Conservation (phyloP, 2,113 vertebrate genomes). For the Anguilla rostrata region DNA sequence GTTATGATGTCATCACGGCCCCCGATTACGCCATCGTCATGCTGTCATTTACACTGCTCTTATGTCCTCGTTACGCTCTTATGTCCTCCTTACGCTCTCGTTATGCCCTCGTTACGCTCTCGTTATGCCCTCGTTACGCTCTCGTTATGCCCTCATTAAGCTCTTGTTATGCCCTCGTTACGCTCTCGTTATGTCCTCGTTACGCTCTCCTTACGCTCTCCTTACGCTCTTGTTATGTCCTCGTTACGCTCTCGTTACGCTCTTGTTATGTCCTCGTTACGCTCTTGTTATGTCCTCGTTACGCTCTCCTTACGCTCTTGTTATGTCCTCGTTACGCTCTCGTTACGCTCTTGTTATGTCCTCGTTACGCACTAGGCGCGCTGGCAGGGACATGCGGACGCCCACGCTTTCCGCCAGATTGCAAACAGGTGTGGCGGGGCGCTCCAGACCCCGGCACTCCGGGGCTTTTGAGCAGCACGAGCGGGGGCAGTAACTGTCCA, state of each 20-base stretch:
- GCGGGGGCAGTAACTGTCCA: constrained; percentile 26
- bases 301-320: neutral
- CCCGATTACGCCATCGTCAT: no score
- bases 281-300: neutral
- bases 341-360: no score
- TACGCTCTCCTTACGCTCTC: neutral
- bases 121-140: no score
- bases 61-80: no score
- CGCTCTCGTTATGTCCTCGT: no score
- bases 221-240: neutral
- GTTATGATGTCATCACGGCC: no score
- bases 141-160: no score
- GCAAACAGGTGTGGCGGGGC: constrained; percentile 35
- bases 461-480: constrained; percentile 5
- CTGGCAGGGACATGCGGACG: constrained; percentile 24
- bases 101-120: no score
- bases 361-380: neutral
- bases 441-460: neutral
- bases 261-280: neutral
- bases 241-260: neutral
- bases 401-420: constrained; percentile 30
- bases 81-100: no score
- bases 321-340: no score
- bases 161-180: no score
- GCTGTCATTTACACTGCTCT: no score